phyloP scores from a whole-genome alignment of 2,888 invertebrate genomes.

The Drosophila lacicola region DNA sequence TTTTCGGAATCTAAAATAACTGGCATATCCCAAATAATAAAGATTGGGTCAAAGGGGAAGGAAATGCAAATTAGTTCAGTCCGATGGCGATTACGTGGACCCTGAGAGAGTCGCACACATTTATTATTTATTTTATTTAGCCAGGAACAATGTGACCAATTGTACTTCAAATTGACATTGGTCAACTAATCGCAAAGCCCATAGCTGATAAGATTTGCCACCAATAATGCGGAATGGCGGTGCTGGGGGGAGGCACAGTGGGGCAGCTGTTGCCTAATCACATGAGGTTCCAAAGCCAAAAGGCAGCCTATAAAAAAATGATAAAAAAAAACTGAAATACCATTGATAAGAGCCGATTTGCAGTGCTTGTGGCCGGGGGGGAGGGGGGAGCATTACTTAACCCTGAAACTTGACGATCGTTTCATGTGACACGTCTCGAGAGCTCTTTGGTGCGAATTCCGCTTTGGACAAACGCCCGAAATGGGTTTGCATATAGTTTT shows the following conservation, averaged over 20 bases:
- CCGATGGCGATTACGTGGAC: slow-evolving; percentile 6
- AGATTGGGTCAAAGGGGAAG: too few species aligned
- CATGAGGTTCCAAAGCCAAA: slow-evolving; percentile 12
- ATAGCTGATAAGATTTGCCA: slow-evolving; percentile 40
- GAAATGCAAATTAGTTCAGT: too few species aligned
- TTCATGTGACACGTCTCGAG: slow-evolving; percentile 41
- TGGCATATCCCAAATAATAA: too few species aligned
- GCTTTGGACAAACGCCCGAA: neutral
- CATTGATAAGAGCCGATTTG: slow-evolving; percentile 24
- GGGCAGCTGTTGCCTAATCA: slow-evolving; percentile 32
- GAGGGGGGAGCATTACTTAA: slow-evolving; percentile 1
- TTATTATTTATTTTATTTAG: neutral
- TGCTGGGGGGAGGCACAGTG: neutral
- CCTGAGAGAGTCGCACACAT: neutral
- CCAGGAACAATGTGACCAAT: slow-evolving; percentile 11
- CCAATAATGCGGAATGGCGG: neutral
- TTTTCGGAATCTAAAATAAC: too few species aligned
- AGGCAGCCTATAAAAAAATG: slow-evolving; percentile 23
- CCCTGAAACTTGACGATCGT: slow-evolving; percentile 12
- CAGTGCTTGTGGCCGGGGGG: neutral
- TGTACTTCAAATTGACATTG: slow-evolving; percentile 38
- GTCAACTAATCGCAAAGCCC: slow-evolving; percentile 31
- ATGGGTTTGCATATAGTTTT: too few species aligned
- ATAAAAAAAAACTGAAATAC: slow-evolving; percentile 9
- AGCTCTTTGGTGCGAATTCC: neutral